Base-by-base conservation (phyloP, 2,888 invertebrate species). In the Hemicrepidius hirtus region DNA sequence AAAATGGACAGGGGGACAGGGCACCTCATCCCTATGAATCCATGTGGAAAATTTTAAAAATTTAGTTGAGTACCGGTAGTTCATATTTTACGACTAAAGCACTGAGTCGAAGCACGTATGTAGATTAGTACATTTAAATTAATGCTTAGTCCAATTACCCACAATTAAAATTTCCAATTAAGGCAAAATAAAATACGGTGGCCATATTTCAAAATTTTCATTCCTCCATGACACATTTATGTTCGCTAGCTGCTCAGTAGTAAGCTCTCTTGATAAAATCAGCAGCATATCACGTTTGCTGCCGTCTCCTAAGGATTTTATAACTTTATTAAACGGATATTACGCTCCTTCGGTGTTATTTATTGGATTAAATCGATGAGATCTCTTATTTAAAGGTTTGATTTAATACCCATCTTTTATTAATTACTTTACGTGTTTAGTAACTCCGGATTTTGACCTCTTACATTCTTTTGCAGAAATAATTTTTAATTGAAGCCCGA, bases 141-240 rank as follows among this genome's bases (percentile, higher is more conserved):
- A 60, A 60, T 44, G 28, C 60, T 28, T 16, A 28, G 24, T 37
- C 41, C 60, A 60, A 60, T 60, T 60, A 60, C 44, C 60, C 5
- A 44, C 60, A 60, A 71, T 65, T 71, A 71, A 71, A 71, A 60
- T 66, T 60, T 71, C 71, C 71, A 66, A 66, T 71, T 71, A 71
- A 16, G 71, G 71, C 21, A 53, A 60, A 65, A 60, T 65, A 60
- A 71, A 71, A 65, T 59, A 66, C 41, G 18, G 62, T 13, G 35
- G 66, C 37, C 21, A 60, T 71, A 71, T 37, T 71, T 71, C 71
- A 71, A 71, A 68, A 68, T 41, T 71, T 71, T 62, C 65, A 60
- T 71, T 71, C 66, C 32, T 55, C 24, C 10, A 24, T 50, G 71
- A 60, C 66, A 53, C 53, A 20, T 65, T 70, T 57, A 64, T 64